These are phyloP conservation scores for Lipophrys pholis DNA, from an alignment of 2,113 vertebrate genomes.

Conservation along the genomic window DNA sequence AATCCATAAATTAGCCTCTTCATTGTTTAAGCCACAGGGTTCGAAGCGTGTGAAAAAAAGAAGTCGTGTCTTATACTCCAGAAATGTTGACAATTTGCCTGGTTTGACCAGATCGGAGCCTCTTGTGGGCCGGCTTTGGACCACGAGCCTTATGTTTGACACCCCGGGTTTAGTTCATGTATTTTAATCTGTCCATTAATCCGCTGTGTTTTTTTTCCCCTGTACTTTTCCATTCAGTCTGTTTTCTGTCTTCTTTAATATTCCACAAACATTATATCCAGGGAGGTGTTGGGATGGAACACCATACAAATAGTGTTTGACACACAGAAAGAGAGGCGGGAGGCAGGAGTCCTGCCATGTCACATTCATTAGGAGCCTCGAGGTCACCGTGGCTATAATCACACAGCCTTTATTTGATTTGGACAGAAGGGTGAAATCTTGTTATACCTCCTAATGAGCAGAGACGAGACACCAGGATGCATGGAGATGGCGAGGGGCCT, in stretches of 20 bases:
- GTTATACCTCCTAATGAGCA: slow-evolving; percentile 71
- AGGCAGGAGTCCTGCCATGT: slow-evolving; percentile 9
- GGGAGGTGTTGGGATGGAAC: background rate
- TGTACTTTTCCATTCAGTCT: background rate
- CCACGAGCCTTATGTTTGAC: too few relatives aligned
- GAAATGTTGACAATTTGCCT: too few relatives aligned
- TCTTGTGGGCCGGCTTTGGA: too few relatives aligned
- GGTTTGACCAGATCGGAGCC: too few relatives aligned
- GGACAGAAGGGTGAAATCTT: slow-evolving; percentile 66
- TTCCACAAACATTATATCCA: background rate
- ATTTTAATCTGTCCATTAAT: too few relatives aligned
- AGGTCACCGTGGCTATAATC: slow-evolving; percentile 55
- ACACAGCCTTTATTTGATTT: slow-evolving; percentile 57
- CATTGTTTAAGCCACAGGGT: too few relatives aligned
- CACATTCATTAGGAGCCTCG: slow-evolving; percentile 54
- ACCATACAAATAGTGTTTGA: slow-evolving; percentile 14
- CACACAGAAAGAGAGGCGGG: background rate
- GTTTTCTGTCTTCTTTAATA: background rate
- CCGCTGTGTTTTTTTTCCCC: too few relatives aligned
- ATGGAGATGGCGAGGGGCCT: slow-evolving; percentile 14
- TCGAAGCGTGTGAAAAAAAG: too few relatives aligned
- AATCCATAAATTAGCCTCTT: too few relatives aligned
- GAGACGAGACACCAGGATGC: slow-evolving; percentile 26
- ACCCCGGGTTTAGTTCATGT: too few relatives aligned
- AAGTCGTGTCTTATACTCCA: too few relatives aligned